Base-by-base conservation (phyloP, 2,888 invertebrate genomes). In the Alentia gelatinosa region DNA sequence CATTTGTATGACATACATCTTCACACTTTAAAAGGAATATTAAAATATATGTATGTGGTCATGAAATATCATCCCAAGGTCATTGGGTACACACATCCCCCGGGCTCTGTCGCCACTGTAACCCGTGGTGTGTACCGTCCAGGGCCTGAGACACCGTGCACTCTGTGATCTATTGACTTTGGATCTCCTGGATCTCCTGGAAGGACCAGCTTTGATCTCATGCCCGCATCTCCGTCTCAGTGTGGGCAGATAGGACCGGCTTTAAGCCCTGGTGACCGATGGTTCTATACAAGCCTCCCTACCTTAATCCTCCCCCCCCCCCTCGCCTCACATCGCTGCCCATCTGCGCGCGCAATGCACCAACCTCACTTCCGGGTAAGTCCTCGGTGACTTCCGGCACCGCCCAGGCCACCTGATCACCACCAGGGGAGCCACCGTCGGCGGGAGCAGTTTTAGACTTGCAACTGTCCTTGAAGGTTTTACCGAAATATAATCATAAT, bases 351-450 rank as follows among this genome's bases (percentile, higher is more conserved):
- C 79, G 79, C 79, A 39, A 35, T 0, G 79, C 79, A 19, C 1
- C 39, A 79, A 79, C 79, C 37, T 37, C 79, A 79, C 79, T 79
- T 79, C 79, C 79, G 79, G 79, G 35, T 26, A 12, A 39, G 0
- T 35, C 79, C 4, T 35, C 79, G 79, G 0, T n/a, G 35, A 79
- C 79, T 79, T 79, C 79, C 79, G 39, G 37, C 39, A 23, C 79
- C 79, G 79, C 23, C 39, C 15, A 37, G 79, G 12, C 37, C 35
- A 4, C 15, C 79, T 39, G 79, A 79, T 79, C 39, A 39, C 79
- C 79, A 37, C 79, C 79, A 35, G 37, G 79, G 79, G 79, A 79
- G 79, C 35, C 79, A 79, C 37, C 39, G 79, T 12, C 7, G 4
- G 37, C n/a, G 1, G 26, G 26, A 19, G 68, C 33, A 26, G 68